These are phyloP conservation scores for Caenorhabditis angaria DNA, from an alignment of 2,888 invertebrate genomes.

Conservation along the genomic window DNA sequence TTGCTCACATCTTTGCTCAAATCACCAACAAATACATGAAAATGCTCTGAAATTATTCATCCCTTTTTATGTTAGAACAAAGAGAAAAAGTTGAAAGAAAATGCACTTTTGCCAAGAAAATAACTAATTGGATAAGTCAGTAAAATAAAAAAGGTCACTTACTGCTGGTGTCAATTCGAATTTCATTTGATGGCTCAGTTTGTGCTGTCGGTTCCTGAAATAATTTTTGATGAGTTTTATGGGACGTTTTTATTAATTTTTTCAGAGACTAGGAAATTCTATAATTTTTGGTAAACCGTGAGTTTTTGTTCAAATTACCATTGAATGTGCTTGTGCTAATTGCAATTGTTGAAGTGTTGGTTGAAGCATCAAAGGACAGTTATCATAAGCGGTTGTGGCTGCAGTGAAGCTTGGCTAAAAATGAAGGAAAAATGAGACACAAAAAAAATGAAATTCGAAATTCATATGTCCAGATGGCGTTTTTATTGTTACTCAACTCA, in stretches of 20 bases:
- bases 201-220: constrained; percentile 79
- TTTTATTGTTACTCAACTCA: no score
- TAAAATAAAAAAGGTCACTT: constrained; percentile 61
- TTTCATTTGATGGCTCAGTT: constrained; percentile 60
- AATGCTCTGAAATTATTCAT: constrained; percentile 79
- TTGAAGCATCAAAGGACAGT: constrained; percentile 38
- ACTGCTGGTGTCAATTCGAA: constrained; percentile 83
- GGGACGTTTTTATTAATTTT: background rate
- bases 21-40: constrained; percentile 99
- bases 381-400: constrained; percentile 23
- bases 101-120: no score
- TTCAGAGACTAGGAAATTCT: background rate
- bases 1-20: constrained; percentile 98
- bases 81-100: constrained; percentile 13
- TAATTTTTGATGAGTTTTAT: constrained; percentile 4
- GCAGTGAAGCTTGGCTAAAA: no score
- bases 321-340: constrained; percentile 22
- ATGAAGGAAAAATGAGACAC: no score
- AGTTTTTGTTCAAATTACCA: constrained; percentile 10
- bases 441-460: constrained; percentile 4
- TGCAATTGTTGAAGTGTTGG: constrained; percentile 36
- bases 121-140: background rate
- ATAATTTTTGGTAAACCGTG: background rate
- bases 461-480: background rate
- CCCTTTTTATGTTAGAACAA: background rate